Conservation (phyloP, 2,888 invertebrate genomes). For the Megalurothrips usitatus region DNA sequence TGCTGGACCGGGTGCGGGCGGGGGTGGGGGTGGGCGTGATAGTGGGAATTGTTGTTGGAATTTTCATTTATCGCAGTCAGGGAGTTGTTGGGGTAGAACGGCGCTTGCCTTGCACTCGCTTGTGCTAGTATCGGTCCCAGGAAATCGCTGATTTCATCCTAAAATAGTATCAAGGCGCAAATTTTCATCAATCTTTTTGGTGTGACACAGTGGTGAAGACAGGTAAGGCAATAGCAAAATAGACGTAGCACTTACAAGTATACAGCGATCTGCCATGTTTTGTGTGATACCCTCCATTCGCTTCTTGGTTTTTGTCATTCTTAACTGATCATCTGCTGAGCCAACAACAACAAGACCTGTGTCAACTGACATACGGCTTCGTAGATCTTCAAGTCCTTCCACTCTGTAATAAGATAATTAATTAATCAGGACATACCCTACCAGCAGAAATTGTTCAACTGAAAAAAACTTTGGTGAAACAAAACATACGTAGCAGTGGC, state of each 20-base stretch:
- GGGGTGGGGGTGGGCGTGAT: no score
- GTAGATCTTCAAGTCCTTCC: slow-evolving; percentile 71
- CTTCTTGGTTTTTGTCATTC: slow-evolving; percentile 65
- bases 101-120: background rate
- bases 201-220: background rate
- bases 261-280: slow-evolving; percentile 70
- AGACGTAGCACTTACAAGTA: slow-evolving; percentile 53
- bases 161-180: background rate
- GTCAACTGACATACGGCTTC: slow-evolving; percentile 71
- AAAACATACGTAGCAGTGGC: slow-evolving; percentile 53
- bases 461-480: slow-evolving; percentile 24
- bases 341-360: slow-evolving; percentile 73
- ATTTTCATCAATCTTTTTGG: background rate
- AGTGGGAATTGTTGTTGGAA: background rate
- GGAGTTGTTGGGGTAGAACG: background rate
- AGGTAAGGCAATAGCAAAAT: background rate
- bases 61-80: background rate
- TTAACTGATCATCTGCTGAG: slow-evolving; percentile 69
- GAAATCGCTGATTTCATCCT: slow-evolving; percentile 17
- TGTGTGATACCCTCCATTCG: slow-evolving; percentile 72
- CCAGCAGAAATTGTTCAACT: slow-evolving; percentile 29
- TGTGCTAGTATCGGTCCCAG: background rate
- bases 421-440: background rate
- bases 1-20: background rate
- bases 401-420: slow-evolving; percentile 49